Evolutionary conservation across 2,113 vertebrate species (phyloP).

Genomic region (Ahaetulla prasina): DNA sequence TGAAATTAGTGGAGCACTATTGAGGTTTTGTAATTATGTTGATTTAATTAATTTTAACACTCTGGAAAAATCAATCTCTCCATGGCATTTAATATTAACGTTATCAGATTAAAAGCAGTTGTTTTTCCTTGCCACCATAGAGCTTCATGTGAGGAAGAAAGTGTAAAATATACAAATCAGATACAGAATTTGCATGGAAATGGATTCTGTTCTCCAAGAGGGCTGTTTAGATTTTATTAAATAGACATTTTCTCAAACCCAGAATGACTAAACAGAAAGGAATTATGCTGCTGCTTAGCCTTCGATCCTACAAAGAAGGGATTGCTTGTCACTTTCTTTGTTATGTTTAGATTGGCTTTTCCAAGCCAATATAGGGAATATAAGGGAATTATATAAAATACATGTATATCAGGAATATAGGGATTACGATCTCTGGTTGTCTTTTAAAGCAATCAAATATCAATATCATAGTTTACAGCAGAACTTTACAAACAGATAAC

Average conservation of each 20-base stretch:
- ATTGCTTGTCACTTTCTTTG: neutral
- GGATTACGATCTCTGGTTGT: neutral
- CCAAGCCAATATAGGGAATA: neutral
- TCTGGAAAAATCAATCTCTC: neutral
- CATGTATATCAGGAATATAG: neutral
- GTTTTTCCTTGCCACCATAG: neutral
- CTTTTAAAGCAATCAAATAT: neutral
- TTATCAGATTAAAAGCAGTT: neutral
- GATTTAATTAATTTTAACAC: neutral
- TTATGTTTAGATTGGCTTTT: neutral
- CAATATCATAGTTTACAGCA: neutral
- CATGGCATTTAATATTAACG: neutral
- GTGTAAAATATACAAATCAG: neutral
- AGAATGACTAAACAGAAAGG: neutral
- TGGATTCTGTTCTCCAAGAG: neutral
- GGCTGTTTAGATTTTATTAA: neutral
- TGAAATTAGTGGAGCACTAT: neutral
- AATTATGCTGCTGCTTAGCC: neutral
- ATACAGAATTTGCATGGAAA: neutral
- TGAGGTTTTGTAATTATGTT: neutral
- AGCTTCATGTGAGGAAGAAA: neutral
- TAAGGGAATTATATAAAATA: neutral
- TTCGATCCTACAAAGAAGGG: neutral
- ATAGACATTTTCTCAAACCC: neutral
- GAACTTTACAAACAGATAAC: too few species aligned